A percentile compares a stretch with the other conserved stretches of the same genome.
Conservation (phyloP, 2,797 vertebrate genomes). For the Limnodromus scolopaceus region DNA sequence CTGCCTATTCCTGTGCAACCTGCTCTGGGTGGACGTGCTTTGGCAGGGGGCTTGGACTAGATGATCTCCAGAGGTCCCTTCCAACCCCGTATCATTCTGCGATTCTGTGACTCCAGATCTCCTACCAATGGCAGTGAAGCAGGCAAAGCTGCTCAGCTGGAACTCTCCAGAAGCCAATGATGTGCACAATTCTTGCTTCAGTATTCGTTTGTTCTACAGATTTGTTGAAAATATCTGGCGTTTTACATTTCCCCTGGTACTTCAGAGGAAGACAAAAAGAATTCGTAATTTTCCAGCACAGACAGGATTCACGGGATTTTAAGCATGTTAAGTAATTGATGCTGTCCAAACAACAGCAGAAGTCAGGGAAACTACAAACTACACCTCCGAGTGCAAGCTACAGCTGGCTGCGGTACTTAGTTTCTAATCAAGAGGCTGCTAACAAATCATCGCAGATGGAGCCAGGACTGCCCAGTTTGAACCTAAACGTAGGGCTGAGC, state of each 20-base stretch:
- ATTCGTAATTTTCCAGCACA: background rate
- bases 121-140: fast-evolving
- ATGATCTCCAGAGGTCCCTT: too few species aligned
- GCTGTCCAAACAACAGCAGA: background rate
- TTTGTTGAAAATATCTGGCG: background rate
- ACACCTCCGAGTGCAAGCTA: background rate
- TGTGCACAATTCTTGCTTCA: background rate
- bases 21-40: too few species aligned
- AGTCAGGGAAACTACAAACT: background rate
- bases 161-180: background rate
- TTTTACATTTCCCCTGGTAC: background rate
- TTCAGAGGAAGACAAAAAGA: background rate
- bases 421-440: background rate
- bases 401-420: background rate
- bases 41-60: too few species aligned
- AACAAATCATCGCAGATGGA: background rate
- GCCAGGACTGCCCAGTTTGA: background rate
- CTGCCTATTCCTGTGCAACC: too few species aligned
- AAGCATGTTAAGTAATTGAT: background rate
- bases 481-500: background rate
- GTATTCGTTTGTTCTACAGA: background rate
- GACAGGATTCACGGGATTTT: background rate
- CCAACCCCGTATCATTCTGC: too few species aligned
- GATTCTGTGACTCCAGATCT: background rate
- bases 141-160: background rate